Evolutionary conservation across 1,140 invertebrate genomes (phyloP).

Genomic region (Dreissena rostriformis): DNA sequence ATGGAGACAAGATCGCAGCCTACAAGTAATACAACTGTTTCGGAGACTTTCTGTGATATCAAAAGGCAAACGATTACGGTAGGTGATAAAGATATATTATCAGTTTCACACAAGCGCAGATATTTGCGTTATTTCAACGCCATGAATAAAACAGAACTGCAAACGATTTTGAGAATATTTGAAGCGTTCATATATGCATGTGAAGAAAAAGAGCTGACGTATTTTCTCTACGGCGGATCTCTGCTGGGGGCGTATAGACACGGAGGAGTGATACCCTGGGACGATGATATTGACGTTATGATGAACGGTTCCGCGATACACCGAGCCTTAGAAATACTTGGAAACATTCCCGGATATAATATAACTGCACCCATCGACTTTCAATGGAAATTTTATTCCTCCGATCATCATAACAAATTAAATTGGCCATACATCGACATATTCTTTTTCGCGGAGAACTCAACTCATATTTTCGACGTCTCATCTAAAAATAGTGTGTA

Average conservation of each 20-base stretch:
- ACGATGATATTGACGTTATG: constrained; percentile 70
- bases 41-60: no score
- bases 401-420: background rate
- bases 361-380: constrained; percentile 31
- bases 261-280: constrained; percentile 69
- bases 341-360: constrained; percentile 9
- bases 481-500: constrained; percentile 60
- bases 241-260: constrained; percentile 68
- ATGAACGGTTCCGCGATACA: constrained; percentile 54
- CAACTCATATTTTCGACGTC: constrained; percentile 73
- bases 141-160: background rate
- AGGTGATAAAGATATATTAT: no score
- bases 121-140: no score
- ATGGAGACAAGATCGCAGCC: no score
- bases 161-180: constrained; percentile 15
- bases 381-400: constrained; percentile 54
- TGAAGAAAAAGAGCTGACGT: constrained; percentile 52
- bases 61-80: no score
- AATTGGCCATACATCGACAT: constrained; percentile 78
- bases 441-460: constrained; percentile 74
- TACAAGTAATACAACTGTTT: no score
- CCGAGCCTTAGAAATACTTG: constrained; percentile 8
- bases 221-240: constrained; percentile 63
- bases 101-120: no score
- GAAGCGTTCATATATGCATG: constrained; percentile 33